Evolutionary conservation across 2,888 invertebrate species (phyloP).

Genomic region (Aphodius sticticus): DNA sequence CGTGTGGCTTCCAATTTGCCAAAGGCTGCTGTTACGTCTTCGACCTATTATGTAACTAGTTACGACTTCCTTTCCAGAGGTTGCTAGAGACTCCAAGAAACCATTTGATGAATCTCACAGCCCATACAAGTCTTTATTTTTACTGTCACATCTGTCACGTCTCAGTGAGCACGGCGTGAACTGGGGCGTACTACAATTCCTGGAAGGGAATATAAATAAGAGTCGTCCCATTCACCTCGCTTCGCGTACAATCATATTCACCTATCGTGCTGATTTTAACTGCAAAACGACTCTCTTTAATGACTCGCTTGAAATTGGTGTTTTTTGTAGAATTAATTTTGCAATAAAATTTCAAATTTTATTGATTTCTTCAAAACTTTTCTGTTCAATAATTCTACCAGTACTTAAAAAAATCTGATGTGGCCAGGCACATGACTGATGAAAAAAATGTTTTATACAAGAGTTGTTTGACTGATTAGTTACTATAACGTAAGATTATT

Average conservation of each 20-base stretch:
- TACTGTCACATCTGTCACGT: slow-evolving; percentile 4
- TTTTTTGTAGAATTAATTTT: no score
- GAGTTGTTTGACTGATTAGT: no score
- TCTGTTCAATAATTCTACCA: no score
- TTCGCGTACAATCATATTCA: background rate
- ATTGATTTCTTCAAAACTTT: no score
- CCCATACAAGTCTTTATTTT: background rate
- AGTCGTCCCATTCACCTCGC: background rate
- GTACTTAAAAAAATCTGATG: no score
- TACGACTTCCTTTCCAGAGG: background rate
- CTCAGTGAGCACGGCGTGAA: background rate
- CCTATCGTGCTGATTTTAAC: background rate
- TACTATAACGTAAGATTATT: no score
- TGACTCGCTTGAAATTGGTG: no score
- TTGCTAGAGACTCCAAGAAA: background rate
- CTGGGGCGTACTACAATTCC: background rate
- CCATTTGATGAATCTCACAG: background rate
- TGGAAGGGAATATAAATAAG: background rate
- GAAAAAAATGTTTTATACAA: no score
- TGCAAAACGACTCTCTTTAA: no score
- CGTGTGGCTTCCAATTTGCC: background rate
- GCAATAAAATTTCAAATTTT: no score
- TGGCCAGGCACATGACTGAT: no score
- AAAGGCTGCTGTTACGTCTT: background rate
- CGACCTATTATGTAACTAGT: background rate